Conservation (phyloP, 2,113 vertebrate species). For the Corydoras sp. region DNA sequence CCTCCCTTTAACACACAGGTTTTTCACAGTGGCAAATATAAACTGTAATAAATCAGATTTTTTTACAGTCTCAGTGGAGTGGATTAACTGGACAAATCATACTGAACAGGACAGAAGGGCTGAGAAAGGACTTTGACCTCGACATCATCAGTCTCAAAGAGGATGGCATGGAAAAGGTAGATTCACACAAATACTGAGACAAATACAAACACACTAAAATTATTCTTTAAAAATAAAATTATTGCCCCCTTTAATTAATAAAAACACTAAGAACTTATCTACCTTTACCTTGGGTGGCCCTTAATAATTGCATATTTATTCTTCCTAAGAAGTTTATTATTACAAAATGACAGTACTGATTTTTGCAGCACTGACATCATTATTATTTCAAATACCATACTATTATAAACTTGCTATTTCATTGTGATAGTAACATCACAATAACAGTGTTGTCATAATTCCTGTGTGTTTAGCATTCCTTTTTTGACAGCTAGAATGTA, state of each 20-base stretch:
- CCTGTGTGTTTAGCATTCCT: no score
- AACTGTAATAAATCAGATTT: constrained; percentile 9
- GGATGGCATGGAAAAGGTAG: constrained; percentile 94
- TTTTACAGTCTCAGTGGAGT: constrained; percentile 81
- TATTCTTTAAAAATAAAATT: no score
- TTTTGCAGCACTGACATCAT: background rate
- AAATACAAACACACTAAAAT: no score
- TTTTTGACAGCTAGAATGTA: no score
- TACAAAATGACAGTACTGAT: background rate
- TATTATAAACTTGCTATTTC: background rate
- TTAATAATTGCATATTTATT: no score
- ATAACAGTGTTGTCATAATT: background rate
- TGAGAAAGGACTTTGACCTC: constrained; percentile 93
- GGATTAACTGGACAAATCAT: constrained; percentile 90
- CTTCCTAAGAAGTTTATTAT: no score
- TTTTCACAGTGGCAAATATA: no score
- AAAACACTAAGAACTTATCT: no score
- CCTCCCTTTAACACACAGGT: no score
- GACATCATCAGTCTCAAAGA: constrained; percentile 97
- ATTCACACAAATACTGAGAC: constrained; percentile 22
- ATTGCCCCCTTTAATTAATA: no score
- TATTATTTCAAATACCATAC: background rate
- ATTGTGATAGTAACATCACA: background rate
- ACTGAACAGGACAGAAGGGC: constrained; percentile 91
- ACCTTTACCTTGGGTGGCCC: no score